Evolutionary conservation across 1,140 invertebrate species (phyloP).

Genomic region (Camponotus floridanus): DNA sequence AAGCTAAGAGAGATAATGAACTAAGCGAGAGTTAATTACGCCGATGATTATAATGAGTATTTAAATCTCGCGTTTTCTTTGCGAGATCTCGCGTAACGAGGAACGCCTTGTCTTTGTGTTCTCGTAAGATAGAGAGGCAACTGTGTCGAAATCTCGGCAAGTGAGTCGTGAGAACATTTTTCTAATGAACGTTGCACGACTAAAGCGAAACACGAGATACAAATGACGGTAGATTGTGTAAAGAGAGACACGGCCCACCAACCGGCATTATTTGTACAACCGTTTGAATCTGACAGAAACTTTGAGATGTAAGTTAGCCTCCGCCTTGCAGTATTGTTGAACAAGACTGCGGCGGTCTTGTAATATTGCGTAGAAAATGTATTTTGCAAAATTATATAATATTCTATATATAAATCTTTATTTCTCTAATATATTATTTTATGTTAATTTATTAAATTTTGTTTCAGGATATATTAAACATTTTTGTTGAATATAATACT

Average conservation of each 20-base stretch:
- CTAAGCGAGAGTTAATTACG: not conserved
- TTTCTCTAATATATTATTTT: not conserved
- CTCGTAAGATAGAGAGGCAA: conserved; percentile 33
- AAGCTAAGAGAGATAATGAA: not conserved
- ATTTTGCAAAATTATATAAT: conserved; percentile 35
- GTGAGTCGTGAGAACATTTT: conserved; percentile 70
- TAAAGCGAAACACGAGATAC: conserved; percentile 45
- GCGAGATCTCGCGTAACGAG: conserved; percentile 43
- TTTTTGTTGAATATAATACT: not conserved
- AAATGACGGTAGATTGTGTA: conserved; percentile 48
- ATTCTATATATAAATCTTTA: not conserved
- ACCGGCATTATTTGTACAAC: conserved; percentile 49
- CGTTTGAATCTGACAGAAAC: conserved; percentile 11
- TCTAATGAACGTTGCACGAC: conserved; percentile 58
- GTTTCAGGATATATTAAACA: not conserved
- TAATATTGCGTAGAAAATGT: conserved; percentile 5
- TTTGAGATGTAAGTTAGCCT: conserved; percentile 30
- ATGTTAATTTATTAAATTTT: conserved; percentile 12
- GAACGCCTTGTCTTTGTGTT: conserved; percentile 59
- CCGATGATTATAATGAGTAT: conserved; percentile 52
- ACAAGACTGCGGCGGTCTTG: not conserved
- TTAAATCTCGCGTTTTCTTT: conserved; percentile 52
- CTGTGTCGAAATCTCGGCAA: conserved; percentile 62
- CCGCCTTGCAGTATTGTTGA: conserved; percentile 11
- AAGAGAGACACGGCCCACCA: conserved; percentile 15